These are phyloP conservation scores for Dermochelys coriacea DNA, from an alignment of 2,797 vertebrate genomes.

Conservation along the genomic window DNA sequence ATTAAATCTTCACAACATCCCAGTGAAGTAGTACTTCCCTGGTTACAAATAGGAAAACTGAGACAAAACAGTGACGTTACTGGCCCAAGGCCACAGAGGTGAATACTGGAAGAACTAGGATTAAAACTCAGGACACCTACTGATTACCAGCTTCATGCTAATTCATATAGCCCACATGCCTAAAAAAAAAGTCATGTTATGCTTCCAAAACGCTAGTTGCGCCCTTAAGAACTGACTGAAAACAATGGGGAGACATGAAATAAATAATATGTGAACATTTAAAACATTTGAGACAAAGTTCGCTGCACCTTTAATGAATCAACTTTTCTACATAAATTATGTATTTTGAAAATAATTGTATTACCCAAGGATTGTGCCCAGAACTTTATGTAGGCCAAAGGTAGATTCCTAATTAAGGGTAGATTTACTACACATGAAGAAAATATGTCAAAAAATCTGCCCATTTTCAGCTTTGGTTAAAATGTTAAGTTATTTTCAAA, in stretches of 20 bases:
- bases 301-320: not conserved
- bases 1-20: accelerated
- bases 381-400: not conserved
- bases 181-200: not conserved
- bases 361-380: not conserved
- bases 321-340: not conserved
- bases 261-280: not conserved
- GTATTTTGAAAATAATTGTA: accelerated
- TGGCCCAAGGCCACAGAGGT: not conserved
- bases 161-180: not conserved
- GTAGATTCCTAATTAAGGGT: not conserved
- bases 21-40: not conserved
- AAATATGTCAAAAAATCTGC: not conserved
- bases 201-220: not conserved
- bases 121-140: not conserved
- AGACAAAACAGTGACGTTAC: not conserved
- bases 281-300: not conserved
- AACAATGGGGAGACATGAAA: not conserved
- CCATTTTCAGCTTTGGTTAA: not conserved
- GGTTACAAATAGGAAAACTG: not conserved
- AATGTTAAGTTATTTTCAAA: not conserved
- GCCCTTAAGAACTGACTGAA: not conserved
- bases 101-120: not conserved
- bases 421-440: not conserved
- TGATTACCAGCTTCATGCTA: not conserved